phyloP scores from a whole-genome alignment of 1,140 invertebrate genomes.

The Aphis craccivora region DNA sequence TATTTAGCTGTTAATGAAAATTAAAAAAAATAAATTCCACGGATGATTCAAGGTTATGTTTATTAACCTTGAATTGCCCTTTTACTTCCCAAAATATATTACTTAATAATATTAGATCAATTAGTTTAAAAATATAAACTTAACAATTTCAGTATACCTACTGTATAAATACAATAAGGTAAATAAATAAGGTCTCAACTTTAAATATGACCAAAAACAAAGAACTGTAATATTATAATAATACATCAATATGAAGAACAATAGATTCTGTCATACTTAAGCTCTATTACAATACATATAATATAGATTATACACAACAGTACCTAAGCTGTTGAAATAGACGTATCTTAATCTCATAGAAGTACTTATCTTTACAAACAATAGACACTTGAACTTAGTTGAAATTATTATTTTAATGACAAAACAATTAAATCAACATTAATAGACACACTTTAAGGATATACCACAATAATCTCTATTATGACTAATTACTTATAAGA shows the following conservation, averaged over 20 bases:
- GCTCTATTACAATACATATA: not conserved
- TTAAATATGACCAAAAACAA: not conserved
- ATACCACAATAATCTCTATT: not conserved
- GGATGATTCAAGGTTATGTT: conserved; percentile 25
- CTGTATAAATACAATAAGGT: not conserved
- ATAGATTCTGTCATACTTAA: not conserved
- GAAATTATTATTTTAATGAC: not conserved
- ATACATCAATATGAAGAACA: not conserved
- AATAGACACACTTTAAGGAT: not conserved
- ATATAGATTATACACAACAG: not conserved
- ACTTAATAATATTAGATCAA: not conserved
- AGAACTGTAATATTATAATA: not conserved
- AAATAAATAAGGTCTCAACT: not conserved
- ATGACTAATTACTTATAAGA: too few species aligned
- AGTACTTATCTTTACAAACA: not conserved
- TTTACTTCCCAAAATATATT: not conserved
- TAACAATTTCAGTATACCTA: not conserved
- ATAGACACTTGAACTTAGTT: not conserved
- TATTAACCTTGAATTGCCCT: conserved; percentile 32
- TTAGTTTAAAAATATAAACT: not conserved
- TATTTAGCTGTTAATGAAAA: not conserved
- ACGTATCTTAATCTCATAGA: not conserved
- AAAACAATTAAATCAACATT: not conserved
- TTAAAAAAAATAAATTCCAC: not conserved
- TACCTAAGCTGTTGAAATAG: not conserved